Evolutionary conservation across 2,113 vertebrate genomes (phyloP).

Genomic region (Acrocephalus arundinaceus): DNA sequence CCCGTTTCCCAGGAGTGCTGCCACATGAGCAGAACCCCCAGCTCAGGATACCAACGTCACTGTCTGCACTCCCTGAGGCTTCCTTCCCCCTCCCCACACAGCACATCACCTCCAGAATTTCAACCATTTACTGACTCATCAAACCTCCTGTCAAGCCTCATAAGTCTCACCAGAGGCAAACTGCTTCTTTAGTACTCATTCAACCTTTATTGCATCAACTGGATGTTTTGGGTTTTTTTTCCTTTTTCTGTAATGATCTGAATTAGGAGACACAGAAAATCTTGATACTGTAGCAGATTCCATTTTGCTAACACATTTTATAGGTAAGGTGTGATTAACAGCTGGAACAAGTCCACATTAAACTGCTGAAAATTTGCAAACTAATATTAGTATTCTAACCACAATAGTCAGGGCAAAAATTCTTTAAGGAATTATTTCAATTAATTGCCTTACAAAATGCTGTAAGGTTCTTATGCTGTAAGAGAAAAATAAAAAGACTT

Average conservation of each 20-base stretch:
- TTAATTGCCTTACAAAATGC: not conserved
- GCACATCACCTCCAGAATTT: not conserved
- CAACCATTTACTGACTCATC: not conserved
- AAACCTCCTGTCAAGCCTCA: not conserved
- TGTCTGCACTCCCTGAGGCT: not conserved
- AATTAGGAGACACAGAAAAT: not conserved
- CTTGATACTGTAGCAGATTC: not conserved
- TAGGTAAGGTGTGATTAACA: not conserved
- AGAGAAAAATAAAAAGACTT: not conserved
- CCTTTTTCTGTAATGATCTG: not conserved
- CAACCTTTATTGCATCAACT: not conserved
- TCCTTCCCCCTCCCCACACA: not conserved
- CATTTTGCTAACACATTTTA: not conserved
- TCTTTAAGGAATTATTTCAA: not conserved
- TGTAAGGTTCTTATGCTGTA: not conserved
- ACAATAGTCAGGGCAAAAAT: not conserved
- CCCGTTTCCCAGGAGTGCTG: not conserved
- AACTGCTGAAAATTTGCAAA: not conserved
- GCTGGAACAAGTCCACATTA: not conserved
- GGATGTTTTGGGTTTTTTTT: too few relatives aligned
- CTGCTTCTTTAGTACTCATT: not conserved
- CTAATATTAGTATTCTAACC: not conserved
- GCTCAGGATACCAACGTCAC: fast-evolving
- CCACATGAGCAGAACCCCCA: not conserved
- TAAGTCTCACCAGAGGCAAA: not conserved